Evolutionary conservation across 2,888 invertebrate species (phyloP).

Genomic region (Nebria brevicollis): DNA sequence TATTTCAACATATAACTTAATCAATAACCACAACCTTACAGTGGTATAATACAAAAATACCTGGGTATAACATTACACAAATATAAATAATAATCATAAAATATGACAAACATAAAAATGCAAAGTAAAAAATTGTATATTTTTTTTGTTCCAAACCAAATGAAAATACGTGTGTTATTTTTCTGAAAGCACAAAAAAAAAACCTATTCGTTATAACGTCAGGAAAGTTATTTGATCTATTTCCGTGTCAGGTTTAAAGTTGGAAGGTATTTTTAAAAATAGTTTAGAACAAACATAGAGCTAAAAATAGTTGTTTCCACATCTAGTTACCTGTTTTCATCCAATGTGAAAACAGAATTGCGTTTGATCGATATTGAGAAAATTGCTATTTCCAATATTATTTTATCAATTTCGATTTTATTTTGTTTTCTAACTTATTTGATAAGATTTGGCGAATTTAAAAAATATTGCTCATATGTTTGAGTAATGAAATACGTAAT

Average conservation of each 20-base stretch:
- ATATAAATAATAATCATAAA: slow-evolving; percentile 38
- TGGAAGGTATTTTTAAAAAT: slow-evolving; percentile 43
- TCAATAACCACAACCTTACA: neutral
- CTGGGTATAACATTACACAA: slow-evolving; percentile 25
- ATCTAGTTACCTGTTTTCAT: slow-evolving; percentile 41
- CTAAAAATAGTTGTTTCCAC: slow-evolving; percentile 36
- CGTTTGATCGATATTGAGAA: neutral
- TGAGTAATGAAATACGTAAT: neutral
- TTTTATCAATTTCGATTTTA: neutral
- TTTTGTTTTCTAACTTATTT: slow-evolving; percentile 22
- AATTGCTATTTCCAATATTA: neutral
- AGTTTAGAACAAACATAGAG: slow-evolving; percentile 43
- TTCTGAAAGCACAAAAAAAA: slow-evolving; percentile 36
- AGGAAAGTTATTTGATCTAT: slow-evolving; percentile 46
- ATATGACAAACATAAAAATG: slow-evolving; percentile 38
- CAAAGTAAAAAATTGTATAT: slow-evolving; percentile 34
- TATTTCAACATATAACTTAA: neutral
- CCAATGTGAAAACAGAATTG: neutral
- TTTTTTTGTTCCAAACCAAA: slow-evolving; percentile 28
- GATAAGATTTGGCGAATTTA: slow-evolving; percentile 21
- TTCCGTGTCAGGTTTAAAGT: slow-evolving; percentile 45
- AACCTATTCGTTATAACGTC: slow-evolving; percentile 45
- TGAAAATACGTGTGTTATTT: slow-evolving; percentile 47
- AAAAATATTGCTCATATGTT: neutral
- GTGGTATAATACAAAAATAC: neutral